Evolutionary conservation across 2,113 vertebrate genomes (phyloP).

Genomic region (Loxodonta africana): DNA sequence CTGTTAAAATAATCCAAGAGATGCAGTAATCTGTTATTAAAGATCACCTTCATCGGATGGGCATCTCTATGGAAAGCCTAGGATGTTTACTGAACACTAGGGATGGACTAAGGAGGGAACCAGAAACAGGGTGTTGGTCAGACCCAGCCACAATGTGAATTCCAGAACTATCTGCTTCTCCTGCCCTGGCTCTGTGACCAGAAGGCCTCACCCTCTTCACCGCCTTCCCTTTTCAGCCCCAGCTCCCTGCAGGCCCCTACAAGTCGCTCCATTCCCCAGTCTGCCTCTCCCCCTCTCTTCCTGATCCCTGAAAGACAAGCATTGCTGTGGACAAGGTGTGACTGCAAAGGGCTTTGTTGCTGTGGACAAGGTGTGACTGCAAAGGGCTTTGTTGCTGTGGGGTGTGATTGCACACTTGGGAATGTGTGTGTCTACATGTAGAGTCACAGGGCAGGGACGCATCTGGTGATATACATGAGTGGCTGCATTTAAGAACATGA

Average conservation of each 20-base stretch:
- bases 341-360: neutral
- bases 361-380: no score
- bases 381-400: neutral
- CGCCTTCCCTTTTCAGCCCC: neutral
- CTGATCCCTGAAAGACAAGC: neutral
- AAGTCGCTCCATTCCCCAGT: no score
- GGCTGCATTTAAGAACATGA: neutral
- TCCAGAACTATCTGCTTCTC: neutral
- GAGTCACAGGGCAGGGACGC: no score
- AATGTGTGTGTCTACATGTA: neutral
- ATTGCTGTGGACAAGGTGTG: no score
- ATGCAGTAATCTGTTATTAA: no score
- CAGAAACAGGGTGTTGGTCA: neutral
- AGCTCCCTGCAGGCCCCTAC: neutral
- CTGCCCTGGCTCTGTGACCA: no score
- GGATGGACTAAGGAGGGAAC: neutral
- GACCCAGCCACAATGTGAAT: neutral
- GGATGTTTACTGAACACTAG: neutral
- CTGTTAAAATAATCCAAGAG: neutral
- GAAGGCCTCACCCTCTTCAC: neutral
- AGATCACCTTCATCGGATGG: no score
- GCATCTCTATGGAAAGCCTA: neutral
- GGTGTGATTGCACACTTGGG: neutral
- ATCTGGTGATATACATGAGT: accelerated
- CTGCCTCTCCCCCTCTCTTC: neutral